Evolutionary conservation across 1,140 invertebrate genomes (phyloP).

Genomic region (Drosophila saltans): DNA sequence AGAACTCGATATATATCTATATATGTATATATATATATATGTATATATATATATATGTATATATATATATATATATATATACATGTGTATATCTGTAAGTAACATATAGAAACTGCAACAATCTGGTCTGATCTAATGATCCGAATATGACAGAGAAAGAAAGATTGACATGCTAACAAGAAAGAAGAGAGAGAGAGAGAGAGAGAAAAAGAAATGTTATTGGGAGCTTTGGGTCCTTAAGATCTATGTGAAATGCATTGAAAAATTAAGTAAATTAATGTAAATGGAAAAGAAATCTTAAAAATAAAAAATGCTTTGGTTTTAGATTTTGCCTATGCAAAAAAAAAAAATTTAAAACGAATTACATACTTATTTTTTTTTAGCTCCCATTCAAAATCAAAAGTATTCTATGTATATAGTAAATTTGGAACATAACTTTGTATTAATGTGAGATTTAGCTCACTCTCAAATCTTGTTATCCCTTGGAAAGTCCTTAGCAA

Average conservation of each 20-base stretch:
- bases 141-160: neutral
- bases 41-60: conserved; percentile 3
- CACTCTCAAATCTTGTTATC: no score
- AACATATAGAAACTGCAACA: conserved; percentile 12
- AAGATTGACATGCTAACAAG: neutral
- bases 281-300: conserved; percentile 57
- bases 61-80: conserved; percentile 14
- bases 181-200: conserved; percentile 4
- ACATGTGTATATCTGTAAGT: conserved; percentile 11
- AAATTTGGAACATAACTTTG: no score
- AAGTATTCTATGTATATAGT: no score
- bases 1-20: no score
- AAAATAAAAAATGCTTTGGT: conserved; percentile 55
- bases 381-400: no score
- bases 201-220: conserved; percentile 18
- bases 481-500: no score
- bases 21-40: neutral
- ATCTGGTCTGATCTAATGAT: conserved; percentile 6
- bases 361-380: no score
- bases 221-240: neutral
- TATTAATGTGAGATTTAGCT: no score
- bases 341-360: neutral
- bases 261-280: conserved; percentile 62
- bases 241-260: conserved; percentile 49
- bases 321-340: conserved; percentile 40